A percentile compares a stretch with the other conserved stretches of the same genome.
phyloP scores from a whole-genome alignment of 2,113 vertebrate species.

The Triplophysa siluroides region DNA sequence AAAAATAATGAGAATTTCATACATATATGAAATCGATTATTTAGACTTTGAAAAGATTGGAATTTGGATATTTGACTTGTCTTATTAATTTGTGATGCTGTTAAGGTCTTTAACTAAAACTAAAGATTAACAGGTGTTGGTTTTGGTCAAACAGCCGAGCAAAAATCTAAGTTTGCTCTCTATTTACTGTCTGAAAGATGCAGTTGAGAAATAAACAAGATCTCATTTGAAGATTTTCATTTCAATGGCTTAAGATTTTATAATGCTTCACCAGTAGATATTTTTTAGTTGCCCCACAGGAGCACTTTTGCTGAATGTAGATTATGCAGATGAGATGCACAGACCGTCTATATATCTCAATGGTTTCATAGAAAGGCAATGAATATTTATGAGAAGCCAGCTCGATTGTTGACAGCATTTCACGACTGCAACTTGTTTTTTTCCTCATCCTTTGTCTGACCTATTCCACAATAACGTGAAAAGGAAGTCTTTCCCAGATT shows the following conservation, averaged over 20 bases:
- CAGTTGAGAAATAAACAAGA: too few species aligned
- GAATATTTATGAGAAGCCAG: slow-evolving; percentile 38
- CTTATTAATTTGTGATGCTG: too few species aligned
- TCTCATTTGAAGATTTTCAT: too few species aligned
- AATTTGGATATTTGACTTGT: too few species aligned
- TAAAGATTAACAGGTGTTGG: too few species aligned
- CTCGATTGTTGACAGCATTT: slow-evolving; percentile 15
- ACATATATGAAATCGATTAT: too few species aligned
- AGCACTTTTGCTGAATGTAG: slow-evolving; percentile 10
- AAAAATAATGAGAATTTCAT: too few species aligned
- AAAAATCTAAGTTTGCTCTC: too few species aligned
- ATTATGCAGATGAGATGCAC: slow-evolving; percentile 45
- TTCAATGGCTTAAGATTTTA: neutral
- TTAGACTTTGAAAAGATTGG: too few species aligned
- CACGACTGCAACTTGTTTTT: neutral
- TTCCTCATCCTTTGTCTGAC: neutral
- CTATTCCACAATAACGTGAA: neutral
- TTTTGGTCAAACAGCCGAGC: too few species aligned
- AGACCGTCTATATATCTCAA: slow-evolving; percentile 32
- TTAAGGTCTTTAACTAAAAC: too few species aligned
- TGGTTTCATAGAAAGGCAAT: slow-evolving; percentile 22
- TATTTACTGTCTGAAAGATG: too few species aligned
- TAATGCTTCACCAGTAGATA: neutral
- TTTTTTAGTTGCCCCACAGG: slow-evolving; percentile 19
- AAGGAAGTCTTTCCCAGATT: neutral